Evolutionary conservation across 1,140 invertebrate genomes (phyloP).

Genomic region (Reticulitermes speratus): DNA sequence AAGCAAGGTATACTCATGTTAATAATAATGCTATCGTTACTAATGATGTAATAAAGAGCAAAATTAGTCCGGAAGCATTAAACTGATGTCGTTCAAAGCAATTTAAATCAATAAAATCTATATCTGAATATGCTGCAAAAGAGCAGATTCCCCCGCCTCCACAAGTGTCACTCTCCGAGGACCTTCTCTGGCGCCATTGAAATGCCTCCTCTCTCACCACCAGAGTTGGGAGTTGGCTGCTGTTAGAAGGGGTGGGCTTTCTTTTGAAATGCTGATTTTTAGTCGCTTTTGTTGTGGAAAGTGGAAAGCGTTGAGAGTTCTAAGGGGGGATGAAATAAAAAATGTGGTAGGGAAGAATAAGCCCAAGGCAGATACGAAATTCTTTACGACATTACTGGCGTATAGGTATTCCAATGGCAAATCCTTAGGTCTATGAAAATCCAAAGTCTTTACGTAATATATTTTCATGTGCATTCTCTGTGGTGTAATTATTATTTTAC

Average conservation of each 20-base stretch:
- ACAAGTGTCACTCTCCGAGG: not conserved
- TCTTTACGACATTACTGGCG: not conserved
- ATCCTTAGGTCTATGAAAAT: not conserved
- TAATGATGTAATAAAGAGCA: not conserved
- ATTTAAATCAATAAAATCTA: not conserved
- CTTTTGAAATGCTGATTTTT: constrained; percentile 7
- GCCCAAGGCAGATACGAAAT: not conserved
- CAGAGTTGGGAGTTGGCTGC: not conserved
- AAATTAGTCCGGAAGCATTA: not conserved
- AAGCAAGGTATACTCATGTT: too few species aligned
- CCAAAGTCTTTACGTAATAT: too few species aligned
- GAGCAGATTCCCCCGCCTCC: not conserved
- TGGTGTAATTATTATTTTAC: too few species aligned
- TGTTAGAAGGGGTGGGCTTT: not conserved
- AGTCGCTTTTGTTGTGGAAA: not conserved
- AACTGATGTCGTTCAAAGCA: not conserved
- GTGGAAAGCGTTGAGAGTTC: not conserved
- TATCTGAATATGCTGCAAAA: not conserved
- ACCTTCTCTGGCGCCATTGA: not conserved
- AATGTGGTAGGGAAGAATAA: not conserved
- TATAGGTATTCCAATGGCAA: not conserved
- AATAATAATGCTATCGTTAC: too few species aligned
- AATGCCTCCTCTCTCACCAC: not conserved
- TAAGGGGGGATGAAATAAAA: not conserved
- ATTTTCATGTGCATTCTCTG: too few species aligned